Percentiles rank a stretch among this genome's conserved stretches.
These are phyloP conservation scores for Lucilia cuprina DNA, from an alignment of 1,140 invertebrate species.

Conservation along the genomic window DNA sequence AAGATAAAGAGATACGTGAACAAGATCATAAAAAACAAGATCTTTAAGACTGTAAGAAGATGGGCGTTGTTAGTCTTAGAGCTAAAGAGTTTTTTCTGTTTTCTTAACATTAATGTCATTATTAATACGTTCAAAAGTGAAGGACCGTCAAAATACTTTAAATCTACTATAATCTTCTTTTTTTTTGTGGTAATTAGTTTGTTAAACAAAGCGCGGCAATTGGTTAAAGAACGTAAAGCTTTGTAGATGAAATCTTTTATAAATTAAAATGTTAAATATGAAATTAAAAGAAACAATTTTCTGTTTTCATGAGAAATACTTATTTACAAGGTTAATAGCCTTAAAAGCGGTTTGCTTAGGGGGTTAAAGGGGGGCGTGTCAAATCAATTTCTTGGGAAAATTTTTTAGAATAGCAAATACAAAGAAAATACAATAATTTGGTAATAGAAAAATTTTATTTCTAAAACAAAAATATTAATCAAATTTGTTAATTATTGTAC, in stretches of 20 bases:
- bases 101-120: neutral
- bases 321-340: neutral
- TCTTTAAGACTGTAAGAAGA: too few species aligned
- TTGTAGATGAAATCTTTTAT: neutral
- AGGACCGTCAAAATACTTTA: too few species aligned
- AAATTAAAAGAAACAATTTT: neutral
- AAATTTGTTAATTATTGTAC: too few species aligned
- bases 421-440: too few species aligned
- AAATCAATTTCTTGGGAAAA: too few species aligned
- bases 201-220: neutral
- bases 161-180: neutral
- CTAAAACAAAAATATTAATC: too few species aligned
- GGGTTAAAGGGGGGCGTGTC: neutral
- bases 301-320: neutral
- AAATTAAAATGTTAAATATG: neutral
- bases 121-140: neutral
- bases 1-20: too few species aligned
- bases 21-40: too few species aligned
- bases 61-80: too few species aligned
- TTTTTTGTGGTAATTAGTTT: neutral
- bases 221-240: neutral
- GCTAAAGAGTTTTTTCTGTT: neutral
- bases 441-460: too few species aligned
- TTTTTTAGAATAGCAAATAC: too few species aligned
- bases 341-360: neutral